Evolutionary conservation across 2,797 vertebrate genomes (phyloP).

Genomic region (Sebastes dallii): DNA sequence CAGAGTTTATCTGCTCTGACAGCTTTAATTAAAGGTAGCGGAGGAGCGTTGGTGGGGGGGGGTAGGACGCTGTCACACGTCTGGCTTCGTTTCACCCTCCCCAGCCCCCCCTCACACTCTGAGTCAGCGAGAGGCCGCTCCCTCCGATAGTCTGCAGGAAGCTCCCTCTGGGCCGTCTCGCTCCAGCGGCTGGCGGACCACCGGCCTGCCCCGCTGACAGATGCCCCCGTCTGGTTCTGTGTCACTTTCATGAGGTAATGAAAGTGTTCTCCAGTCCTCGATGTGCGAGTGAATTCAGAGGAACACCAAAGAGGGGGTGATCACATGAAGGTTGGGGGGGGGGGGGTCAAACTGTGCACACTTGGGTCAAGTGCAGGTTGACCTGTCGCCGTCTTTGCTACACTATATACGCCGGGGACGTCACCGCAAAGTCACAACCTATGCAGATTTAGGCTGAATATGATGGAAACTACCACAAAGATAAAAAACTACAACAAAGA

Average conservation of each 20-base stretch:
- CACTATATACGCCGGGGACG: too few species aligned
- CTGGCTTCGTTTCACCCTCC: not conserved
- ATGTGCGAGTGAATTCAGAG: not conserved
- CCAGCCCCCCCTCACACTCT: not conserved
- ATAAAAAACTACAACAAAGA: too few species aligned
- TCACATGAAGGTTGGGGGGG: not conserved
- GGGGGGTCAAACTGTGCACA: too few species aligned
- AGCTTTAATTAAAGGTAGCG: constrained; percentile 32
- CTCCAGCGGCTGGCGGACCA: not conserved
- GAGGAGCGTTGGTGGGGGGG: constrained; percentile 10
- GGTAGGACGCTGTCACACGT: constrained; percentile 14
- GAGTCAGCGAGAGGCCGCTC: constrained; percentile 35
- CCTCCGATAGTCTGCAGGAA: constrained; percentile 20
- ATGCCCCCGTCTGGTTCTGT: too few species aligned
- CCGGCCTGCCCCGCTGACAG: not conserved
- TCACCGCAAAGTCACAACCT: too few species aligned
- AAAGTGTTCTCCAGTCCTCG: not conserved
- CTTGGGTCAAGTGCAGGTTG: too few species aligned
- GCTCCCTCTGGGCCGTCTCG: not conserved
- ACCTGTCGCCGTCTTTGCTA: too few species aligned
- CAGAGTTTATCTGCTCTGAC: constrained; percentile 9
- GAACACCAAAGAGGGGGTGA: not conserved
- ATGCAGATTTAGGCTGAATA: too few species aligned
- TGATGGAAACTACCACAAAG: too few species aligned
- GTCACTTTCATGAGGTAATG: constrained; percentile 23